Percentiles rank a stretch among this genome's conserved stretches.
phyloP scores from a whole-genome alignment of 1,140 invertebrate genomes.

The Bombus consobrinus region DNA sequence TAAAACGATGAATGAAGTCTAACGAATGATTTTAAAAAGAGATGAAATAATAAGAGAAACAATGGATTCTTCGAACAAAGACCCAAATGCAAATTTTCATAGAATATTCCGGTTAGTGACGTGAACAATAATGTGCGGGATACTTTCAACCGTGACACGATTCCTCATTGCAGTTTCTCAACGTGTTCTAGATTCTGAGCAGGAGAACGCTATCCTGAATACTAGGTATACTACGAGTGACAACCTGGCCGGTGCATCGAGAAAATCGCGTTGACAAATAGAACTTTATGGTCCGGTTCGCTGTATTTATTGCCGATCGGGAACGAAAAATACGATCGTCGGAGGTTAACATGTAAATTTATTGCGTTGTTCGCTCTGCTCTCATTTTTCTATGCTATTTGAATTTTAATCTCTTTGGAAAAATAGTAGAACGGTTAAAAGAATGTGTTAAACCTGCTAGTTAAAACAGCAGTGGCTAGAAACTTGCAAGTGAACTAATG shows the following conservation, averaged over 20 bases:
- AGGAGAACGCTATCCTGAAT: constrained; percentile 13
- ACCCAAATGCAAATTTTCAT: not conserved
- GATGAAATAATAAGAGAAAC: not conserved
- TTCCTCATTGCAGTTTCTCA: constrained; percentile 11
- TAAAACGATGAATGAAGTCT: too few relatives aligned
- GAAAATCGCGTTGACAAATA: constrained; percentile 27
- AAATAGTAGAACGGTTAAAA: not conserved
- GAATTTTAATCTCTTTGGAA: not conserved
- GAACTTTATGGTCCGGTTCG: constrained; percentile 16
- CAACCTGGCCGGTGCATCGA: constrained; percentile 4
- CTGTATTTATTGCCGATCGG: constrained; percentile 30
- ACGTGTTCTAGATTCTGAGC: constrained; percentile 36
- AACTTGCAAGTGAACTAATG: not conserved
- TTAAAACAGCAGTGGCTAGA: not conserved
- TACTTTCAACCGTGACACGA: constrained; percentile 22
- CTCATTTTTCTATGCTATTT: constrained; percentile 1
- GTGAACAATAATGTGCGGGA: not conserved
- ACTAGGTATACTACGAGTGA: not conserved
- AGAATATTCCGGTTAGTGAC: not conserved
- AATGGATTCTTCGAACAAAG: not conserved
- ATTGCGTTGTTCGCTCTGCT: not conserved
- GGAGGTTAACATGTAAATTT: constrained; percentile 17
- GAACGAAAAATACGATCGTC: constrained; percentile 18
- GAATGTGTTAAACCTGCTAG: not conserved
- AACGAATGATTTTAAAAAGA: not conserved